A percentile compares a stretch with the other conserved stretches of the same genome.
These are phyloP conservation scores for Eulemur rubriventer DNA, from an alignment of 2,797 vertebrate species.

Conservation along the genomic window DNA sequence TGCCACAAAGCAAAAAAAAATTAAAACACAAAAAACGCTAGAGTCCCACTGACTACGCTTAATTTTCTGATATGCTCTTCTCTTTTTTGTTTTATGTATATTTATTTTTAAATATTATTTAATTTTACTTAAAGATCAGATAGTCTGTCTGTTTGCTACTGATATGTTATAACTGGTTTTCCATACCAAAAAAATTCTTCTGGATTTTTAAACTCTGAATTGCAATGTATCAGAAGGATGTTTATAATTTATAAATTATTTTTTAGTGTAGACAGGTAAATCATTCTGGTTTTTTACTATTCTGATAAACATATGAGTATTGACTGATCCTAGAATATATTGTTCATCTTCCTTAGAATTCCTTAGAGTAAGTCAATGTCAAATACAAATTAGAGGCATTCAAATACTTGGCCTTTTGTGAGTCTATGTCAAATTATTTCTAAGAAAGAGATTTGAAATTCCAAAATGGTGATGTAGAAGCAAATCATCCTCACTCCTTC, in stretches of 20 bases:
- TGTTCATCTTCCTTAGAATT: background rate
- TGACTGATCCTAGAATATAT: background rate
- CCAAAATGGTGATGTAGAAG: background rate
- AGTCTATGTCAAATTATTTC: background rate
- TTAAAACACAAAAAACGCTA: background rate
- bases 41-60: background rate
- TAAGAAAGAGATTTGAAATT: background rate
- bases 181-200: background rate
- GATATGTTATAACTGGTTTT: background rate
- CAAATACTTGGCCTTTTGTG: background rate
- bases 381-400: background rate
- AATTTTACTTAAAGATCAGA: background rate
- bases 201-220: background rate
- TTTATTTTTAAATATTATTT: constrained; percentile 11
- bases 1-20: background rate
- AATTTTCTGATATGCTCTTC: background rate
- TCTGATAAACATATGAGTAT: background rate
- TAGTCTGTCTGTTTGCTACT: background rate
- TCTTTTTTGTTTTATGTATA: background rate
- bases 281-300: background rate
- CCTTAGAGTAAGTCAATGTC: background rate
- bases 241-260: constrained; percentile 19
- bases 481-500: background rate
- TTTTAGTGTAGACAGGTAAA: background rate
- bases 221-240: background rate